Percentiles rank a stretch among this genome's conserved stretches.
Evolutionary conservation across 2,797 vertebrate species (phyloP).

Genomic region (Urocyon cinereoargenteus): DNA sequence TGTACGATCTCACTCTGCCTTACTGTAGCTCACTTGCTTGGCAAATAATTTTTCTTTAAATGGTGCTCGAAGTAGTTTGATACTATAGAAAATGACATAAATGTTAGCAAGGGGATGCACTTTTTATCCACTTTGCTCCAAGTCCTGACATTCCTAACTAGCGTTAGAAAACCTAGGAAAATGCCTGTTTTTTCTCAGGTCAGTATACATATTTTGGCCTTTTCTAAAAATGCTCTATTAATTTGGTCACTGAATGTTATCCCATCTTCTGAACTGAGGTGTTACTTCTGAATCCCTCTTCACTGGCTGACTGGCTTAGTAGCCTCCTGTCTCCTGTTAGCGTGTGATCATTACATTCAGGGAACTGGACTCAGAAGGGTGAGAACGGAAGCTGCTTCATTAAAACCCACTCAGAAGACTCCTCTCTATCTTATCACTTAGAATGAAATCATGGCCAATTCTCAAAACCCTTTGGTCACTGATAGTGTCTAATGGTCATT

Average conservation of each 20-base stretch:
- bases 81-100: neutral
- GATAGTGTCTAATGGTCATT: neutral
- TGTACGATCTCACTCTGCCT: neutral
- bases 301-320: neutral
- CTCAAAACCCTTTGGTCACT: neutral
- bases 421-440: neutral
- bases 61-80: neutral
- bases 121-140: neutral
- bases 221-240: constrained; percentile 19
- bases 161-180: neutral
- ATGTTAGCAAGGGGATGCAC: neutral
- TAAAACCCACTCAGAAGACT: neutral
- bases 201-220: neutral
- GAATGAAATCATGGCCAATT: neutral
- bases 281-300: neutral
- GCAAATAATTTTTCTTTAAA: constrained; percentile 12
- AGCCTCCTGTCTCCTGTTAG: neutral
- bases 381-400: neutral
- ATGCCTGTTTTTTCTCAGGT: neutral
- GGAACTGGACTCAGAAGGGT: neutral
- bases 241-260: neutral
- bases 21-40: neutral
- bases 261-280: neutral
- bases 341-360: neutral
- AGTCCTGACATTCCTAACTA: neutral